Evolutionary conservation across 2,888 invertebrate genomes (phyloP).

Genomic region (Anarsia innoxiella): DNA sequence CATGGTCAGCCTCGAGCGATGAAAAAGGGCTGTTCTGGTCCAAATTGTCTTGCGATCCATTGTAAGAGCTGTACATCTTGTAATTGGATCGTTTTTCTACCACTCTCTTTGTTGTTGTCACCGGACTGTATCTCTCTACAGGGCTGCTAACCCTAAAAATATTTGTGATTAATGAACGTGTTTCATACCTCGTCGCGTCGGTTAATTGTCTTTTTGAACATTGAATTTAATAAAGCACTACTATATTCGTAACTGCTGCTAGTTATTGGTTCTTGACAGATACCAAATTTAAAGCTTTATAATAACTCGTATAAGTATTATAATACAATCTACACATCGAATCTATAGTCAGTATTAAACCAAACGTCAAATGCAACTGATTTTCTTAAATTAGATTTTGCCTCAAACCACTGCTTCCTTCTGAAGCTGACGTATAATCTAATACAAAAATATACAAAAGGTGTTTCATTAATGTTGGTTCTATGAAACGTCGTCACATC

Average conservation of each 20-base stretch:
- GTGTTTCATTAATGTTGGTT: too few relatives aligned
- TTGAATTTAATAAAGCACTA: too few relatives aligned
- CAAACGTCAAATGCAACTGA: slow-evolving; percentile 6
- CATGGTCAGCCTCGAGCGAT: slow-evolving; percentile 54
- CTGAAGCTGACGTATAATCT: slow-evolving; percentile 1
- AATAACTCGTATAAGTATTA: neutral
- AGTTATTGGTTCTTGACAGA: too few relatives aligned
- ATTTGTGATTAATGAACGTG: slow-evolving; percentile 7
- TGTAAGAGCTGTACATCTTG: slow-evolving; percentile 62
- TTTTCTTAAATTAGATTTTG: slow-evolving; percentile 12
- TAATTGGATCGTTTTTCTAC: slow-evolving; percentile 67
- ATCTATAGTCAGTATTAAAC: neutral
- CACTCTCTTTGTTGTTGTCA: slow-evolving; percentile 58
- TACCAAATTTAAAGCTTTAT: too few relatives aligned
- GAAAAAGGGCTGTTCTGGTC: slow-evolving; percentile 58
- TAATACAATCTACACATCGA: neutral
- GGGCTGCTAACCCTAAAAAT: slow-evolving; percentile 58
- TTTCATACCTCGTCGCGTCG: neutral
- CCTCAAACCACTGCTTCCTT: slow-evolving; percentile 5
- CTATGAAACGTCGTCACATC: too few relatives aligned
- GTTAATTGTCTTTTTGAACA: too few relatives aligned
- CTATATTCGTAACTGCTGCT: too few relatives aligned
- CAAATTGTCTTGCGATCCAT: slow-evolving; percentile 62
- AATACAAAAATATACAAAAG: too few relatives aligned
- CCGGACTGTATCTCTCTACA: slow-evolving; percentile 60